Evolutionary conservation across 2,888 invertebrate genomes (phyloP).

Genomic region (Apamea anceps): DNA sequence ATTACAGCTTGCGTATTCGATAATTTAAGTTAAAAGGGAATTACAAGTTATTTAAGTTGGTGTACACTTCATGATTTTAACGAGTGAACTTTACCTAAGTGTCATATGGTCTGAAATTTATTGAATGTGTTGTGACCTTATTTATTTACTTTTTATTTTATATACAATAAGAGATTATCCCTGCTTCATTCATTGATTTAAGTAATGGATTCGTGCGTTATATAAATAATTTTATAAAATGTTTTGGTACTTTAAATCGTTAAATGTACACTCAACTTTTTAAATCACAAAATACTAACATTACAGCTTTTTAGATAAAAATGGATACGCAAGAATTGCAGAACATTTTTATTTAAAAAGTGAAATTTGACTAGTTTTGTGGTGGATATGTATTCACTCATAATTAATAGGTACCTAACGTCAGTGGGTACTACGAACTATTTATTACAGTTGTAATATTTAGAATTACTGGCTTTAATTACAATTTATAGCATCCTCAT

Average conservation of each 20-base stretch:
- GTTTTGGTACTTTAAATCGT: constrained; percentile 37
- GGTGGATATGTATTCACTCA: constrained; percentile 84
- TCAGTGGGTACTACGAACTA: constrained; percentile 72
- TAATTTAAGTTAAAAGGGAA: constrained; percentile 60
- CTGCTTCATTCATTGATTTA: constrained; percentile 30
- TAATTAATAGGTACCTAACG: constrained; percentile 64
- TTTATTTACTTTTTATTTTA: constrained; percentile 9
- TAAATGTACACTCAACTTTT: constrained; percentile 66
- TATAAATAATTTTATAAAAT: constrained; percentile 4
- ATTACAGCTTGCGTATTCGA: constrained; percentile 59
- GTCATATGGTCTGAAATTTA: not conserved
- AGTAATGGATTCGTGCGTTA: constrained; percentile 5
- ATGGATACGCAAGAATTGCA: constrained; percentile 38
- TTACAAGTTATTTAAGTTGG: constrained; percentile 54
- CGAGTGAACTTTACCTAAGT: not conserved
- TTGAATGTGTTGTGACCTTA: constrained; percentile 1
- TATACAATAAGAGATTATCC: constrained; percentile 31
- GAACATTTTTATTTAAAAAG: constrained; percentile 63
- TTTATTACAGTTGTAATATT: constrained; percentile 71
- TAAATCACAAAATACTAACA: constrained; percentile 69
- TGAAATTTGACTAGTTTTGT: constrained; percentile 76
- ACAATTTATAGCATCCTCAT: constrained; percentile 60
- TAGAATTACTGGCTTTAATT: constrained; percentile 63
- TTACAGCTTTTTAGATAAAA: constrained; percentile 61
- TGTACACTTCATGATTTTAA: constrained; percentile 65